Conservation (phyloP, 2,113 vertebrate species). For the Mormoops blainvillei region DNA sequence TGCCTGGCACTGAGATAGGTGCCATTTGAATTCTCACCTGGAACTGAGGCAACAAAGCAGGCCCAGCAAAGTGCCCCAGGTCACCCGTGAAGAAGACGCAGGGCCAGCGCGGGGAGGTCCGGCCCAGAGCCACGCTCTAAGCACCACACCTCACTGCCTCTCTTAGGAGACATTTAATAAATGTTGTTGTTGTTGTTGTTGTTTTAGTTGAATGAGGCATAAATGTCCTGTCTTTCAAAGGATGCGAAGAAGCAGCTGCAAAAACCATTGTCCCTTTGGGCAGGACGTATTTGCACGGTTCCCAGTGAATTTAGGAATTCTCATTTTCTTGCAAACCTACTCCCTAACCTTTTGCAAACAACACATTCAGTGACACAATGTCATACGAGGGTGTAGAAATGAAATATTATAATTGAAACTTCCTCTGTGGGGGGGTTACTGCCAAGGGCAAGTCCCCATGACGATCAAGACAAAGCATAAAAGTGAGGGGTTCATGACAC, state of each 20-base stretch:
- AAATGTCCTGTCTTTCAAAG: background rate
- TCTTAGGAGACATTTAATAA: fast-evolving
- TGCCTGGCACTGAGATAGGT: background rate
- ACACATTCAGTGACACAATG: background rate
- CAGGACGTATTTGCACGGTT: background rate
- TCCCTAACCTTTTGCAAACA: background rate
- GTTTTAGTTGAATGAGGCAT: background rate
- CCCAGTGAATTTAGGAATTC: background rate
- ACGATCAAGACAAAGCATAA: background rate
- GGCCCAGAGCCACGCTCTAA: too few relatives aligned
- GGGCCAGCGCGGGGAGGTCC: too few relatives aligned
- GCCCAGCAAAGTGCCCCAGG: background rate
- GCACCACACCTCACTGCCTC: fast-evolving
- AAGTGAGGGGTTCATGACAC: background rate
- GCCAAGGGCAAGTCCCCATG: background rate
- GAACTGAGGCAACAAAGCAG: background rate
- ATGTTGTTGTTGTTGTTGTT: too few relatives aligned
- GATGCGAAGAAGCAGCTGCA: background rate
- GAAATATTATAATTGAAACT: slow-evolving; percentile 38
- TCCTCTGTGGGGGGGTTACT: slow-evolving; percentile 17
- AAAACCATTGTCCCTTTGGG: background rate
- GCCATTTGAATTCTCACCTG: background rate
- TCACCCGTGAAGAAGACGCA: background rate
- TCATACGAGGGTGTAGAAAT: background rate
- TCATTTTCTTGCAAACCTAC: background rate